A percentile compares a stretch with the other conserved stretches of the same genome.
Conservation (phyloP, 2,113 vertebrate species). For the Oenanthe oenanthe region DNA sequence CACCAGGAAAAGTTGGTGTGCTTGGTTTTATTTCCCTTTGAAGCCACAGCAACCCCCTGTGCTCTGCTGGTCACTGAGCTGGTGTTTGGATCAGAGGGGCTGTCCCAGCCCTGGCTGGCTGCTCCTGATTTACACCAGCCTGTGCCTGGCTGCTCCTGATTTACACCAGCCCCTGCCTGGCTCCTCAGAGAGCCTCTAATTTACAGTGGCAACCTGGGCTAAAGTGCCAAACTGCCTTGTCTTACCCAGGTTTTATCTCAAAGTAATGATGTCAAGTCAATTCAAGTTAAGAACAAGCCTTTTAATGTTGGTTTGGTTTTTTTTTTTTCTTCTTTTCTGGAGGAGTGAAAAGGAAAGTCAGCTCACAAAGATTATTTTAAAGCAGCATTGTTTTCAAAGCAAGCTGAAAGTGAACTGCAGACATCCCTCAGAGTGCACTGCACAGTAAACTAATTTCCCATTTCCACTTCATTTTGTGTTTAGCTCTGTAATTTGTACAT, state of each 20-base stretch:
- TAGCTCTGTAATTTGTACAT: constrained; percentile 31
- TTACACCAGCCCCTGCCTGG: neutral
- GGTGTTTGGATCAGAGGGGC: neutral
- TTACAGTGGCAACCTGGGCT: neutral
- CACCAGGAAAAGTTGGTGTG: neutral
- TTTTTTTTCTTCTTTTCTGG: neutral
- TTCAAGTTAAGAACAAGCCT: neutral
- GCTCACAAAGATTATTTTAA: neutral
- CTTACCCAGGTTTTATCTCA: neutral
- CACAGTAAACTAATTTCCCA: constrained; percentile 33
- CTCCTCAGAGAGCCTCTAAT: neutral
- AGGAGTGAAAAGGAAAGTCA: neutral
- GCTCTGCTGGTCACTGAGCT: neutral
- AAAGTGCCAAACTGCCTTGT: neutral
- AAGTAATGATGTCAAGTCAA: neutral
- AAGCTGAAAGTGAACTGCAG: neutral
- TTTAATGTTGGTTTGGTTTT: neutral
- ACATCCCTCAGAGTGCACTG: neutral
- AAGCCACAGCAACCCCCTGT: neutral
- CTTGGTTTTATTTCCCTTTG: neutral
- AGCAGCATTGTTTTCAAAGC: constrained; percentile 18
- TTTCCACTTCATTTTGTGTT: constrained; percentile 37
- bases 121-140: neutral
- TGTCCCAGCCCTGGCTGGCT: neutral
- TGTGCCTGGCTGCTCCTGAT: neutral